Evolutionary conservation across 2,888 invertebrate genomes (phyloP).

Genomic region (Parnassius orleans): DNA sequence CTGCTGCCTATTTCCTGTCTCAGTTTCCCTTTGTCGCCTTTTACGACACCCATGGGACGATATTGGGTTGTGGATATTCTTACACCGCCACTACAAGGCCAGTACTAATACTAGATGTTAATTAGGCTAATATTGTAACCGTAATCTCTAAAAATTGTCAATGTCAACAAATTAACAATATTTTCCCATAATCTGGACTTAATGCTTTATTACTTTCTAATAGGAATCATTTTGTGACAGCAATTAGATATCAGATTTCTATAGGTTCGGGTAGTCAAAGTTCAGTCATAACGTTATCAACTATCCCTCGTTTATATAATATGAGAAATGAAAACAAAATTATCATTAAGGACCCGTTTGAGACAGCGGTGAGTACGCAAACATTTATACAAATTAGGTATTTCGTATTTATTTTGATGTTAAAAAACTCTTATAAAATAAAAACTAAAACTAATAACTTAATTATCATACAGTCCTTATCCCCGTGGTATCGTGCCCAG

Average conservation of each 20-base stretch:
- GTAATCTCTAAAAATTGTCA: neutral
- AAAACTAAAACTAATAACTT: too few relatives aligned
- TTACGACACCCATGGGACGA: too few relatives aligned
- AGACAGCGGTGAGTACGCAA: conserved; percentile 8
- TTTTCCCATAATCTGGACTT: neutral
- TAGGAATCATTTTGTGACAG: conserved; percentile 2
- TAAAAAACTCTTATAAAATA: too few relatives aligned
- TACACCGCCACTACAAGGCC: too few relatives aligned
- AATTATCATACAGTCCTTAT: too few relatives aligned
- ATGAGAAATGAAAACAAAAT: conserved; percentile 7
- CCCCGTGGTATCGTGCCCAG: too few relatives aligned
- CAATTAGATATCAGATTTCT: neutral
- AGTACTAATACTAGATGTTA: neutral
- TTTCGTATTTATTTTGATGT: too few relatives aligned
- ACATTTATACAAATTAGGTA: too few relatives aligned
- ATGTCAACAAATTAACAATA: conserved; percentile 2
- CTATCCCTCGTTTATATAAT: conserved; percentile 15
- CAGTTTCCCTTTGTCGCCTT: too few relatives aligned
- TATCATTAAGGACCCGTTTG: neutral
- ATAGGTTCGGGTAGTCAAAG: conserved; percentile 9
- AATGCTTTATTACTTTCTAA: neutral
- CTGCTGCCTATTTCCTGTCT: too few relatives aligned
- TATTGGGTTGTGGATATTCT: too few relatives aligned
- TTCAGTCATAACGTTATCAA: conserved; percentile 5
- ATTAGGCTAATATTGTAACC: neutral